A percentile compares a stretch with the other conserved stretches of the same genome.
Conservation (phyloP, 2,888 invertebrate genomes). For the Cheilosia scutellata region DNA sequence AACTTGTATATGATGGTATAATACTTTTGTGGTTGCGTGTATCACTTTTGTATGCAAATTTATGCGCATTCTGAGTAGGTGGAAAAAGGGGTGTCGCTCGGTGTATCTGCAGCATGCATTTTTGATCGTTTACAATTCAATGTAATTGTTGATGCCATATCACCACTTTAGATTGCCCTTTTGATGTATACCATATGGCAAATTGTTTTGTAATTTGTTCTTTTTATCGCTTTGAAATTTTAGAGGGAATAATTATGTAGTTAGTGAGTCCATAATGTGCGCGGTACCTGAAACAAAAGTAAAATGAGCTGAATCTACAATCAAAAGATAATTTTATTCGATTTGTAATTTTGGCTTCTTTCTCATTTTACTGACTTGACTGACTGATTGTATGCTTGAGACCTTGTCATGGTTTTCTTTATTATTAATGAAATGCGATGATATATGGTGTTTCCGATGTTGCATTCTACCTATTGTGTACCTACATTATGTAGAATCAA, state of each 20-base stretch:
- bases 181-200: conserved; percentile 63
- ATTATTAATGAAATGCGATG: conserved; percentile 33
- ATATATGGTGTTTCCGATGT: conserved; percentile 26
- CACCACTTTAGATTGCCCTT: conserved; percentile 70
- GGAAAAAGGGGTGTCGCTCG: conserved; percentile 64
- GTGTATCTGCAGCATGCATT: conserved; percentile 57
- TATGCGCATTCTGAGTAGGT: conserved; percentile 69
- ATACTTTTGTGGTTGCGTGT: conserved; percentile 71
- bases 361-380: not conserved
- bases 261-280: not conserved
- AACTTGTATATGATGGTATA: conserved; percentile 23
- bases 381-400: not conserved
- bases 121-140: conserved; percentile 75
- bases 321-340: no score
- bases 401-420: not conserved
- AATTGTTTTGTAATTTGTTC: conserved; percentile 71
- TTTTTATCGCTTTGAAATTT: conserved; percentile 42
- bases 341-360: no score
- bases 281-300: not conserved
- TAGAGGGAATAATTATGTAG: not conserved
- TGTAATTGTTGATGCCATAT: conserved; percentile 69
- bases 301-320: no score
- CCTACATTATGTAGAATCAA: not conserved
- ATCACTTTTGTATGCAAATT: conserved; percentile 70
- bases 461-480: not conserved